Conservation (phyloP, 2,797 vertebrate genomes). For the Peromyscus nudipes region DNA sequence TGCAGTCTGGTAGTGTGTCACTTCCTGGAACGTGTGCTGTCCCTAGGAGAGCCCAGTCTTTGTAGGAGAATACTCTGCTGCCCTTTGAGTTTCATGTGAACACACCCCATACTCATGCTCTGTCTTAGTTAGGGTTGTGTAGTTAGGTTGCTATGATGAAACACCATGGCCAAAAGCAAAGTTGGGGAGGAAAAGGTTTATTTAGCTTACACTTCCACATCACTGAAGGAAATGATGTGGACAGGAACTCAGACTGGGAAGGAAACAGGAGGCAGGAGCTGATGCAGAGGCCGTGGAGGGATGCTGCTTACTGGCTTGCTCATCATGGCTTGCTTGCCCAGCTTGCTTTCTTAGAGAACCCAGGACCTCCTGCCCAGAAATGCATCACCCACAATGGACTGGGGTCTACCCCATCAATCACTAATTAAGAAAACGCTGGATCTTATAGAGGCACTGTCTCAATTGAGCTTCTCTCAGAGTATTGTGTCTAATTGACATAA, state of each 20-base stretch:
- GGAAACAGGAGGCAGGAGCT: not conserved
- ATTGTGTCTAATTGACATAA: not conserved
- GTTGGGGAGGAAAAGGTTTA: not conserved
- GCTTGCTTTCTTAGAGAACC: not conserved
- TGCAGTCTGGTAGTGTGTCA: not conserved
- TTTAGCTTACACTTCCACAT: not conserved
- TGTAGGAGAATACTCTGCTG: not conserved
- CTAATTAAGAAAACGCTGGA: not conserved
- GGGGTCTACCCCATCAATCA: not conserved
- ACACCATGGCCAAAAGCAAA: not conserved
- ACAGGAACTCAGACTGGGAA: not conserved
- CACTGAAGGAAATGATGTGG: not conserved
- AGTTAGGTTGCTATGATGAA: not conserved
- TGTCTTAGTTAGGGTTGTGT: too few relatives aligned
- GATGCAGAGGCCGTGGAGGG: not conserved
- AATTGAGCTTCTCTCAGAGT: not conserved
- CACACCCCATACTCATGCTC: not conserved
- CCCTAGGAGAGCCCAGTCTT: not conserved
- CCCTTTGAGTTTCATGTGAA: conserved; percentile 9
- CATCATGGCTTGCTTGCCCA: too few relatives aligned
- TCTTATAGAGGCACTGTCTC: not conserved
- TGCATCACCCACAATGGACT: not conserved
- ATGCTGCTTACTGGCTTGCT: not conserved
- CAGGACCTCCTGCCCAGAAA: not conserved
- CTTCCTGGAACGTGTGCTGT: not conserved